These are phyloP conservation scores for Cremastinae sp. DNA, from an alignment of 2,888 invertebrate species.

Conservation along the genomic window DNA sequence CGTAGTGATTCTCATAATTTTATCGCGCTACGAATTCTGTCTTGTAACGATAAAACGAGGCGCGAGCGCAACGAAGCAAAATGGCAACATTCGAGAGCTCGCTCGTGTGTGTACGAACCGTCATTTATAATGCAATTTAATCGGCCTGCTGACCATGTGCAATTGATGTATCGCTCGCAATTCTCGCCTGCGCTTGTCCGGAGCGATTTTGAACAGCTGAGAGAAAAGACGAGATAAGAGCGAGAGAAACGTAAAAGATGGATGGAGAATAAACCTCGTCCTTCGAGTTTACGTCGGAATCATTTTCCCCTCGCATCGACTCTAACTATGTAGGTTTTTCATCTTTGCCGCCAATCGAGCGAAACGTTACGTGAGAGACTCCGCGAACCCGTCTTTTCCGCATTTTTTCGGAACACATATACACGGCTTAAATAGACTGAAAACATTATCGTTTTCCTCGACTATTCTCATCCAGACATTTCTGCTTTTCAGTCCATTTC, in stretches of 20 bases:
- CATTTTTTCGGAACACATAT: conserved; percentile 5
- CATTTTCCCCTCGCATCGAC: conserved; percentile 34
- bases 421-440: no score
- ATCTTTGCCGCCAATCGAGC: conserved; percentile 41
- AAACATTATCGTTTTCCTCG: no score
- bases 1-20: no score
- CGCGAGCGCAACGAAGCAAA: conserved; percentile 14
- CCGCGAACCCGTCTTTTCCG: conserved; percentile 14
- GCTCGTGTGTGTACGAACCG: conserved; percentile 33
- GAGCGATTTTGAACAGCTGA: conserved; percentile 21
- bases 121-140: conserved; percentile 73
- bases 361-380: conserved; percentile 19
- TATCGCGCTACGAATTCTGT: no score
- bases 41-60: conserved; percentile 41
- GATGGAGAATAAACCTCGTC: conserved; percentile 54
- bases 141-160: conserved; percentile 61
- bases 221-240: conserved; percentile 11
- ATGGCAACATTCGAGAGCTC: conserved; percentile 28
- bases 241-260: conserved; percentile 6
- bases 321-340: conserved; percentile 37
- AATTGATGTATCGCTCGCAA: conserved; percentile 66
- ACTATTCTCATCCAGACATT: no score
- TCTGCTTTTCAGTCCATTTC: no score
- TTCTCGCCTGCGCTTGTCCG: conserved; percentile 58
- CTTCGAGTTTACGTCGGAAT: conserved; percentile 52